A percentile compares a stretch with the other conserved stretches of the same genome.
Conservation (phyloP, 2,888 invertebrate species). For the Agrilus cyanescens region DNA sequence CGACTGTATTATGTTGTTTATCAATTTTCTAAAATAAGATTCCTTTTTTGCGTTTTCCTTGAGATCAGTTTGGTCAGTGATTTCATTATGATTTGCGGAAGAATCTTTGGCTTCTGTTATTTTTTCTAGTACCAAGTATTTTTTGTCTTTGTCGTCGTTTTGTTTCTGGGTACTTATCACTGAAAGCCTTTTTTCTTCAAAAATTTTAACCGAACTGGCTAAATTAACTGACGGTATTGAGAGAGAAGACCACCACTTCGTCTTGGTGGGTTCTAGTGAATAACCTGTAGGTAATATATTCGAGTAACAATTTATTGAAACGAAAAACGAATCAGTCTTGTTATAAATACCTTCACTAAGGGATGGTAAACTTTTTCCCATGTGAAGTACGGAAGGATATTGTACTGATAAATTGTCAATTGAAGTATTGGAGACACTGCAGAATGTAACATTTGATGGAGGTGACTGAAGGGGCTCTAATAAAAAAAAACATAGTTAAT, state of each 20-base stretch:
- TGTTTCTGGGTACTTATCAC: background rate
- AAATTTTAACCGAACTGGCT: conserved; percentile 49
- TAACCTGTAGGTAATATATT: background rate
- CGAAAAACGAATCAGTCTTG: too few species aligned
- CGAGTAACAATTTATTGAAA: too few species aligned
- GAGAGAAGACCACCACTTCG: conserved; percentile 39
- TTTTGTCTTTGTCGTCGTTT: background rate
- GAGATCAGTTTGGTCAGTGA: too few species aligned
- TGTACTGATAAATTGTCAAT: too few species aligned
- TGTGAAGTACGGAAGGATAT: too few species aligned
- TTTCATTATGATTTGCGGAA: background rate
- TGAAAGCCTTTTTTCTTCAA: conserved; percentile 25
- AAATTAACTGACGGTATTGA: conserved; percentile 42
- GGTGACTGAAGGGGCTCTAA: background rate
- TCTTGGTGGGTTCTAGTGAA: conserved; percentile 12
- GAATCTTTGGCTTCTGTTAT: too few species aligned
- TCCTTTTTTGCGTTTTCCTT: conserved; percentile 25
- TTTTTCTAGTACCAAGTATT: background rate
- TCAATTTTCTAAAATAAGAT: conserved; percentile 18
- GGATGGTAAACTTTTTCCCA: too few species aligned
- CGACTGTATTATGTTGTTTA: conserved; percentile 36
- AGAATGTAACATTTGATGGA: too few species aligned
- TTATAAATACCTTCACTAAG: too few species aligned
- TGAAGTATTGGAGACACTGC: too few species aligned
- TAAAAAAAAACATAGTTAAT: background rate